Evolutionary conservation across 2,113 vertebrate species (phyloP).

Genomic region (Petrocephalus zakoni): DNA sequence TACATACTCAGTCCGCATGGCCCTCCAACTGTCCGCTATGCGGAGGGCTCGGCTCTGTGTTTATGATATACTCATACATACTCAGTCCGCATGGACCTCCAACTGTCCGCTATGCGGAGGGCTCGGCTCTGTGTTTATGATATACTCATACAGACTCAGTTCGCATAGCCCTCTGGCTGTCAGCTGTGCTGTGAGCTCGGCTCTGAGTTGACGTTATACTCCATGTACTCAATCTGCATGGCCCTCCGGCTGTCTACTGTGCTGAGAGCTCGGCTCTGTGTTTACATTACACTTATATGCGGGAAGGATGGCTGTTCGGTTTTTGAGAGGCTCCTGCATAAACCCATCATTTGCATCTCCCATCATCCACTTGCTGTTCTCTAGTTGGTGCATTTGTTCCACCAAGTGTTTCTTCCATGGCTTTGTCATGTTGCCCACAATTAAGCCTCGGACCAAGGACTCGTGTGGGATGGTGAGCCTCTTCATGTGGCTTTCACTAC

Average conservation of each 20-base stretch:
- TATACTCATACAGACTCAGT: constrained; percentile 6
- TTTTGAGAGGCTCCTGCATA: constrained; percentile 41
- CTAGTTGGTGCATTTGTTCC: constrained; percentile 13
- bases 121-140: too few species aligned
- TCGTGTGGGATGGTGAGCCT: neutral
- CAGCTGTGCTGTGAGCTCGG: neutral
- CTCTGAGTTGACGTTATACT: neutral
- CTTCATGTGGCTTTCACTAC: neutral
- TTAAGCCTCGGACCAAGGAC: neutral
- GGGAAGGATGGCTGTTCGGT: constrained; percentile 53
- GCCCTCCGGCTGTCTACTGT: neutral
- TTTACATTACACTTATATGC: constrained; percentile 35
- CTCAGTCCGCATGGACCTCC: neutral
- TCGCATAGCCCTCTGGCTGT: neutral
- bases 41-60: neutral
- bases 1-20: neutral
- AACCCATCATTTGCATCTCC: constrained; percentile 59
- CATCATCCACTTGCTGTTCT: constrained; percentile 56
- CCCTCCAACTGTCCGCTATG: too few species aligned
- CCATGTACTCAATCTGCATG: neutral
- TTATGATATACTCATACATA: constrained; percentile 12
- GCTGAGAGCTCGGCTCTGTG: neutral
- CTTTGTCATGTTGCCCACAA: constrained; percentile 10
- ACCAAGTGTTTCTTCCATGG: constrained; percentile 20
- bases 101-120: neutral